Conservation (phyloP, 1,140 invertebrate genomes). For the Drosophila pandora region DNA sequence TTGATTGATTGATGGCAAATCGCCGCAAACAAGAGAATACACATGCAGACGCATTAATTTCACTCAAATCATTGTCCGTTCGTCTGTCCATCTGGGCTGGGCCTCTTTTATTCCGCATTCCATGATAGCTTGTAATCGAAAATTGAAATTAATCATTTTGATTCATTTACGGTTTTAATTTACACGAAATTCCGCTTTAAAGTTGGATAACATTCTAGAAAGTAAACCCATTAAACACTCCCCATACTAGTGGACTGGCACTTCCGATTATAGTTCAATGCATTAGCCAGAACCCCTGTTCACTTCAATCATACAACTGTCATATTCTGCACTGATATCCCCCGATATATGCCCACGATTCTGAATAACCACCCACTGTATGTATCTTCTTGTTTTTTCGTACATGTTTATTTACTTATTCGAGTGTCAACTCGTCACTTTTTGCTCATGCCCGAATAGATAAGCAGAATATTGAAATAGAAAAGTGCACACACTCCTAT, state of each 20-base stretch:
- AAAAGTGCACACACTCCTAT: neutral
- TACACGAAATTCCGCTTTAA: neutral
- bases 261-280: slow-evolving; percentile 1
- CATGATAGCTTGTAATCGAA: slow-evolving; percentile 60
- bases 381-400: neutral
- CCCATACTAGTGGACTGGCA: neutral
- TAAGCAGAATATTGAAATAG: neutral
- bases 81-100: neutral
- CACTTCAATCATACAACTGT: neutral
- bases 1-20: slow-evolving; percentile 67
- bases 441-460: slow-evolving; percentile 2
- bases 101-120: slow-evolving; percentile 31
- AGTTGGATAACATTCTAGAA: neutral
- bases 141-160: slow-evolving; percentile 67
- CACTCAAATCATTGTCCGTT: slow-evolving; percentile 16
- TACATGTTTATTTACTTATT: slow-evolving; percentile 9
- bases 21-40: slow-evolving; percentile 40
- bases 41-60: slow-evolving; percentile 28
- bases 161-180: neutral
- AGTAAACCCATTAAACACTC: neutral
- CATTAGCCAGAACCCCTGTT: slow-evolving; percentile 2
- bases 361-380: slow-evolving; percentile 2
- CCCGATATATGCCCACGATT: neutral
- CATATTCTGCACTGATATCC: slow-evolving; percentile 3
- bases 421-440: slow-evolving; percentile 6